phyloP scores from a whole-genome alignment of 2,888 invertebrate genomes.

The Beris chalybata region DNA sequence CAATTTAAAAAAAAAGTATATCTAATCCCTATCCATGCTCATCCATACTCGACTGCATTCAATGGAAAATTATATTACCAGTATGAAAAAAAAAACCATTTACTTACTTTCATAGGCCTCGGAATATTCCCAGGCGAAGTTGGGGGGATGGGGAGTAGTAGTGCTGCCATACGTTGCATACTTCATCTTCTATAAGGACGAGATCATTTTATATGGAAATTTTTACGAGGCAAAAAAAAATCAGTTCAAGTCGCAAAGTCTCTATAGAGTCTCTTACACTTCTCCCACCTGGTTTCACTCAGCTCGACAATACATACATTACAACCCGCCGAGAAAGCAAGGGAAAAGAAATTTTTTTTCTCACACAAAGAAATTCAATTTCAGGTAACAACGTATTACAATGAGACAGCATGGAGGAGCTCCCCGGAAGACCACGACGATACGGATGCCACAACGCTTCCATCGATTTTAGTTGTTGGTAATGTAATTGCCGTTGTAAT shows the following conservation, averaged over 20 bases:
- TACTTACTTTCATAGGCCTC: conserved; percentile 19
- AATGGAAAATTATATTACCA: conserved; percentile 35
- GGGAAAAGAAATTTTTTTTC: neutral
- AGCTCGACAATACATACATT: neutral
- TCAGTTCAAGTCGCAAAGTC: neutral
- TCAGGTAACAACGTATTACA: conserved; percentile 55
- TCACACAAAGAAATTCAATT: conserved; percentile 38
- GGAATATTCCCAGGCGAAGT: neutral
- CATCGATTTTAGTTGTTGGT: conserved; percentile 82
- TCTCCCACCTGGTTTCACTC: neutral
- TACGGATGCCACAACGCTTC: conserved; percentile 75
- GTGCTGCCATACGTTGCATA: conserved; percentile 4
- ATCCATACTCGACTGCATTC: conserved; percentile 26
- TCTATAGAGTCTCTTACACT: conserved; percentile 9
- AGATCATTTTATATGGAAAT: conserved; percentile 35
- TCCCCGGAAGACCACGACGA: conserved; percentile 56
- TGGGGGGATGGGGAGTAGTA: neutral
- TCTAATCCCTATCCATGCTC: neutral
- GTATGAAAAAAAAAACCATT: conserved; percentile 24
- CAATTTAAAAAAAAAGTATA: conserved; percentile 7
- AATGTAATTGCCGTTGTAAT: conserved; percentile 58
- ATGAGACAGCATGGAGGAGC: conserved; percentile 52
- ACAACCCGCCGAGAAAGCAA: neutral
- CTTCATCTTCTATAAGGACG: neutral
- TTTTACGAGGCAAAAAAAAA: conserved; percentile 3